Evolutionary conservation across 2,888 invertebrate genomes (phyloP), one percentile per base, ranked within the genome.

Genomic region (Thymelicus lineola): DNA sequence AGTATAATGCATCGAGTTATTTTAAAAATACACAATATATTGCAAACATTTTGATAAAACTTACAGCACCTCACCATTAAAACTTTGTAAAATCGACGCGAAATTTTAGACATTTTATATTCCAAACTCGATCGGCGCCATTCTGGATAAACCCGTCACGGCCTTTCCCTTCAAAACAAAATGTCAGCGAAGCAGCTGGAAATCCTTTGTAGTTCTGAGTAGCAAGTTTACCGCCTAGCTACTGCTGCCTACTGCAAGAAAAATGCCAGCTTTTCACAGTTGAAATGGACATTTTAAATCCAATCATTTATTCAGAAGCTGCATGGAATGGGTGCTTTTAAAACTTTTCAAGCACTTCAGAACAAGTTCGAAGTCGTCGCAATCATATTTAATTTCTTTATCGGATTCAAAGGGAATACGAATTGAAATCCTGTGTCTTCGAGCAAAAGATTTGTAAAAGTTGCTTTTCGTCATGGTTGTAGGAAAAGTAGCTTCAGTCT

Each of bases 261-360:
- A 78, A 74, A 73, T 74, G 66, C 63, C 61, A 62, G 76, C 73
- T 76, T 78, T 75, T 72, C 73, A 74, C 75, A 73, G 72, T 74
- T 73, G 63, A 71, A 73, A 74, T 72, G 73, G 71, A 63, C 68
- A 69, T 74, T 75, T 75, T 70, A 74, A 76, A 76, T 77, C 75
- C 73, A 75, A 77, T 77, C 71, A 76, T 73, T 75, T 72, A 74
- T 76, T 74, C 75, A 73, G 58, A 62, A 75, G 67, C 71, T 69
- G 69, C 68, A 69, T 58, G 62, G 48, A 69, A 63, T 69, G 68
- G 63, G 55, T 15, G 55, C 38, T 69, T 63, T 69, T 62, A 63
- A 64, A 69, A 69, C 38, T 69, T 69, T 59, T 50, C 63, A 57
- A 58, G 57, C 58, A 15, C 28, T 59, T 55, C 14, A 14, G 20